Evolutionary conservation across 2,888 invertebrate genomes (phyloP).

Genomic region (Spodoptera exigua): DNA sequence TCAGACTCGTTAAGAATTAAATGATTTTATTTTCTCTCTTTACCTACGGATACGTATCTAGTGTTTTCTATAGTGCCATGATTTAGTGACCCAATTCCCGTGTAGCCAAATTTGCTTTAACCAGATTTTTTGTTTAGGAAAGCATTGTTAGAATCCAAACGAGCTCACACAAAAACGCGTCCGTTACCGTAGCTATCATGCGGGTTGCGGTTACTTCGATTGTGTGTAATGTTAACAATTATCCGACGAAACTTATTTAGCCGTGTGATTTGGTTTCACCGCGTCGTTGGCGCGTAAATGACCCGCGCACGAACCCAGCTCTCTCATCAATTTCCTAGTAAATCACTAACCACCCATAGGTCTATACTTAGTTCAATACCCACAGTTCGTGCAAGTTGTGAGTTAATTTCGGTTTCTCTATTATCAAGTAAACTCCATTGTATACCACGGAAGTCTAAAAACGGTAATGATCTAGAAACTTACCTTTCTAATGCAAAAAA

Average conservation of each 20-base stretch:
- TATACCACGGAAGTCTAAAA: conserved; percentile 42
- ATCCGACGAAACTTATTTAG: conserved; percentile 65
- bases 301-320: conserved; percentile 61
- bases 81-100: conserved; percentile 70
- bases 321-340: conserved; percentile 69
- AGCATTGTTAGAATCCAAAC: conserved; percentile 70
- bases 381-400: conserved; percentile 67
- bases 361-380: conserved; percentile 57
- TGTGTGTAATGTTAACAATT: conserved; percentile 74
- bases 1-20: conserved; percentile 55
- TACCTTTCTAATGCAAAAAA: conserved; percentile 57
- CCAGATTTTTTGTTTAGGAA: conserved; percentile 72
- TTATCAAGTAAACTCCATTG: conserved; percentile 38
- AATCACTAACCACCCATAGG: conserved; percentile 61
- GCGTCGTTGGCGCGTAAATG: conserved; percentile 64
- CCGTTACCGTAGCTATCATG: conserved; percentile 73
- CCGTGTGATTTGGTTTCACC: conserved; percentile 58
- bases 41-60: conserved; percentile 56
- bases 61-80: conserved; percentile 59
- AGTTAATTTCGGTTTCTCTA: conserved; percentile 60
- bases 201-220: conserved; percentile 75
- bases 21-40: conserved; percentile 60
- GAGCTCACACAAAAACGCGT: conserved; percentile 71
- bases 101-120: conserved; percentile 68
- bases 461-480: conserved; percentile 48